These are phyloP conservation scores for Gallinago media DNA, from an alignment of 2,113 vertebrate genomes.

Conservation along the genomic window DNA sequence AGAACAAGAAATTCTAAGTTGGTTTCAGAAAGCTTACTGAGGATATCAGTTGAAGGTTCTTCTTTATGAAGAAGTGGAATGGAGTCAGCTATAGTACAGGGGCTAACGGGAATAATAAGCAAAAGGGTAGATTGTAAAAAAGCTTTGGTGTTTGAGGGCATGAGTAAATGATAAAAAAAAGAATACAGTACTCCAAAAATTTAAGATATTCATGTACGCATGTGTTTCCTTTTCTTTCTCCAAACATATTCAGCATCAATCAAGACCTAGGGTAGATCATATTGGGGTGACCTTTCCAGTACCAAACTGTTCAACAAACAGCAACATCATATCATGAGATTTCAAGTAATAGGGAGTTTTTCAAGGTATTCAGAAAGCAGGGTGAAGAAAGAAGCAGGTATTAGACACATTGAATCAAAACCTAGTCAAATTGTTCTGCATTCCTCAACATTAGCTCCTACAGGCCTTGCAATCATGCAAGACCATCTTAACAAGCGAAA, in stretches of 20 bases:
- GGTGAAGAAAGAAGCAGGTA: background rate
- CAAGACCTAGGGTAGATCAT: background rate
- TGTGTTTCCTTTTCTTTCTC: background rate
- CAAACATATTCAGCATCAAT: background rate
- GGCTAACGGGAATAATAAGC: background rate
- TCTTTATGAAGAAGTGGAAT: background rate
- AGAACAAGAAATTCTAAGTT: background rate
- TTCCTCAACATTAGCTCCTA: background rate
- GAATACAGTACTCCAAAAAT: background rate
- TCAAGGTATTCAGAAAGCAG: background rate
- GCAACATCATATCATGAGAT: background rate
- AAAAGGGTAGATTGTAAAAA: background rate
- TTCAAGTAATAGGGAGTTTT: background rate
- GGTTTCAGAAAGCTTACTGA: background rate
- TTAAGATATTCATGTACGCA: background rate
- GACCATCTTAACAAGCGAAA: background rate
- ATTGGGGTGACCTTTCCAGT: background rate
- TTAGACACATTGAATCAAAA: background rate
- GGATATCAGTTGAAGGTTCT: background rate
- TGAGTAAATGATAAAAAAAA: background rate
- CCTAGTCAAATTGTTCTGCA: background rate
- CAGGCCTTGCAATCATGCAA: background rate
- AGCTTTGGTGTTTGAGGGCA: background rate
- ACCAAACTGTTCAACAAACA: background rate
- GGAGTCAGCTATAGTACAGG: background rate